Conservation (phyloP, 2,888 invertebrate species). For the Pocota personata region DNA sequence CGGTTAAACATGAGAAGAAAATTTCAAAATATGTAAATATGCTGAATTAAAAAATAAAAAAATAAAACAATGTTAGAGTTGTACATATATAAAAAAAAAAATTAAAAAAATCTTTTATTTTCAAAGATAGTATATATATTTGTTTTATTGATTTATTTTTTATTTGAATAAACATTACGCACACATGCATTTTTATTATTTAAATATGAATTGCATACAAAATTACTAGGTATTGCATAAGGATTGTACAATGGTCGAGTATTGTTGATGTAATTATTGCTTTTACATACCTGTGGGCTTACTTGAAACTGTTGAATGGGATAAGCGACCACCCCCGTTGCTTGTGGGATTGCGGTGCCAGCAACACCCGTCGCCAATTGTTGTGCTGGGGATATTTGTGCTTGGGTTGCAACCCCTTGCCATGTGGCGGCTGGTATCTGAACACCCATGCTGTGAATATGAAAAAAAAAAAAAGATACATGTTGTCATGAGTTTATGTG, state of each 20-base stretch:
- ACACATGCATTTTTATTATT: slow-evolving; percentile 72
- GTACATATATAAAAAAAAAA: too few species aligned
- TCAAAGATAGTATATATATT: slow-evolving; percentile 9
- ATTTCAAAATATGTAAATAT: slow-evolving; percentile 46
- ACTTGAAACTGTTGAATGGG: slow-evolving; percentile 97
- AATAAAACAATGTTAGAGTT: slow-evolving; percentile 11
- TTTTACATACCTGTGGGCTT: slow-evolving; percentile 83
- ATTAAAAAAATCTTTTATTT: neutral
- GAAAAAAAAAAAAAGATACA: slow-evolving; percentile 42
- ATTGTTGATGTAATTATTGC: slow-evolving; percentile 64
- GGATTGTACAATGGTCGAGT: slow-evolving; percentile 72
- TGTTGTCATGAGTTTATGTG: neutral
- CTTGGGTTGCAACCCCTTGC: slow-evolving; percentile 90
- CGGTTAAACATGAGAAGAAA: slow-evolving; percentile 71
- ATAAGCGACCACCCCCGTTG: slow-evolving; percentile 92
- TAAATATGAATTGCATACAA: slow-evolving; percentile 73
- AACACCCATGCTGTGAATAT: slow-evolving; percentile 89
- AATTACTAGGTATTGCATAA: slow-evolving; percentile 73
- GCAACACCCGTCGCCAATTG: slow-evolving; percentile 87
- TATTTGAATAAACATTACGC: slow-evolving; percentile 68
- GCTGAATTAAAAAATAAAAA: slow-evolving; percentile 47
- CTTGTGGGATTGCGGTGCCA: slow-evolving; percentile 89
- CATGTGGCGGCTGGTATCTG: slow-evolving; percentile 90
- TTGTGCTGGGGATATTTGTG: slow-evolving; percentile 87
- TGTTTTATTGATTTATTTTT: slow-evolving; percentile 38